These are phyloP conservation scores for Elgaria multicarinata DNA, from an alignment of 2,113 vertebrate species.

Conservation along the genomic window DNA sequence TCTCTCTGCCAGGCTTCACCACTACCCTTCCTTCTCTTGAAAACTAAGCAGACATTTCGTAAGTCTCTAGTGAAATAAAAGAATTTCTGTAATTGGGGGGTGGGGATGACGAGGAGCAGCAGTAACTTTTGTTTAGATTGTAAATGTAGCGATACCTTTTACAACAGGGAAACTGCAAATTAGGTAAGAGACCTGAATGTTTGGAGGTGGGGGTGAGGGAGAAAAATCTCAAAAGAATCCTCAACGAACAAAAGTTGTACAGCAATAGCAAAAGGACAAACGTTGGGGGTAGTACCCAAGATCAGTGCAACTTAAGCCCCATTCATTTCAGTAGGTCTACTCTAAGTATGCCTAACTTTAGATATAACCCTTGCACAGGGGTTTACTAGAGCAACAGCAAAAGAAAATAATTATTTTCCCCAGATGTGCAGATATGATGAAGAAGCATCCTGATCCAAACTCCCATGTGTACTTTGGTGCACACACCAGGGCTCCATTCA, in stretches of 20 bases:
- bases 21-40: not conserved
- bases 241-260: constrained; percentile 3
- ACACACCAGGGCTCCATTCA: not conserved
- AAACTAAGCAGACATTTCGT: constrained; percentile 48
- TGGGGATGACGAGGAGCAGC: not conserved
- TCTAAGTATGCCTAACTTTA: too few species aligned
- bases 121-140: constrained; percentile 15
- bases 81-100: constrained; percentile 26
- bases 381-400: not conserved
- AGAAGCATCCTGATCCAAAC: not conserved
- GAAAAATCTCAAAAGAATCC: constrained; percentile 12
- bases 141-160: constrained; percentile 21
- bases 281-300: too few species aligned
- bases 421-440: not conserved
- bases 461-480: not conserved
- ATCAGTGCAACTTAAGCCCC: too few species aligned
- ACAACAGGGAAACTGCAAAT: not conserved
- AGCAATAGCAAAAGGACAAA: not conserved
- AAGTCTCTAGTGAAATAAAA: constrained; percentile 20
- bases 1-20: constrained; percentile 21
- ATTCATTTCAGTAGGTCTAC: too few species aligned
- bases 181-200: not conserved
- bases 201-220: not conserved
- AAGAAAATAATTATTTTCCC: not conserved
- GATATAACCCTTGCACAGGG: not conserved